Evolutionary conservation across 2,888 invertebrate species (phyloP).

Genomic region (Spisula subtruncata): DNA sequence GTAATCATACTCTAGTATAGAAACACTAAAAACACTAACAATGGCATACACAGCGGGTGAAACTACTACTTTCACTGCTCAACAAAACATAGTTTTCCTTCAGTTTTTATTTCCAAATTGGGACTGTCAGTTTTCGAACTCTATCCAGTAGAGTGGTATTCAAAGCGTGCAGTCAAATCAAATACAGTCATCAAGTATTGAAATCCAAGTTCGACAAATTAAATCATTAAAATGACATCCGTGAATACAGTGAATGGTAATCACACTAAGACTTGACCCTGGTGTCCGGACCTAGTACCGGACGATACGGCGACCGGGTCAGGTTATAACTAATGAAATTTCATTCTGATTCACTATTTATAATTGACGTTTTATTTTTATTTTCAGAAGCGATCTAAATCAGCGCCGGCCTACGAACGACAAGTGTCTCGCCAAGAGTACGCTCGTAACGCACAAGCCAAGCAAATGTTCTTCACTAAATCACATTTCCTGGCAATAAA

Average conservation of each 20-base stretch:
- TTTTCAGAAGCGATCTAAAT: constrained; percentile 51
- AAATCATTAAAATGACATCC: neutral
- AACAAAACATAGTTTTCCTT: too few relatives aligned
- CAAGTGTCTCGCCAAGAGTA: neutral
- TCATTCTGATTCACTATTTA: neutral
- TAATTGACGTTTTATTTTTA: neutral
- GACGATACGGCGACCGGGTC: neutral
- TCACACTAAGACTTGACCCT: neutral
- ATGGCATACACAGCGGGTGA: too few relatives aligned
- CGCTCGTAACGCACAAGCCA: neutral
- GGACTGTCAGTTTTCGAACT: neutral
- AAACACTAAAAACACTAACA: too few relatives aligned
- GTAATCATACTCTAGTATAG: too few relatives aligned
- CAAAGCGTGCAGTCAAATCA: neutral
- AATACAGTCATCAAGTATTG: neutral
- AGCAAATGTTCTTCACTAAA: constrained; percentile 46
- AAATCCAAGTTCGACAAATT: neutral
- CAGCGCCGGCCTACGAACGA: constrained; percentile 42
- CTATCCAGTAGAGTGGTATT: neutral
- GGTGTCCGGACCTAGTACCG: neutral
- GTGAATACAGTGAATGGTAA: neutral
- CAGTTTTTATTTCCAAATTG: too few relatives aligned
- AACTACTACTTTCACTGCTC: too few relatives aligned
- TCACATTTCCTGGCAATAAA: constrained; percentile 61
- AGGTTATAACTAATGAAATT: neutral